Base-by-base conservation (phyloP, 1,140 invertebrate genomes). In the Idris sp. region DNA sequence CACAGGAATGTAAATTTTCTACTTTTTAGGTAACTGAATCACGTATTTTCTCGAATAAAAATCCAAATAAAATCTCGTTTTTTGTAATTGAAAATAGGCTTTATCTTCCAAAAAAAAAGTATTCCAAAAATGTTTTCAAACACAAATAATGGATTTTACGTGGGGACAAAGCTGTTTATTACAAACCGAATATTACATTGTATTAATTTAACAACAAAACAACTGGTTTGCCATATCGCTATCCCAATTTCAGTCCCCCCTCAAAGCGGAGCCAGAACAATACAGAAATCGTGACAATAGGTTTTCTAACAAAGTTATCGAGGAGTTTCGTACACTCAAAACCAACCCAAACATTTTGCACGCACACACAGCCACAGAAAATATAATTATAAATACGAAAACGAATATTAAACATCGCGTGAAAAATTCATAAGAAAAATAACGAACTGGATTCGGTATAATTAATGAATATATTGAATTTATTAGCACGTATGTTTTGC, bases 391-490 rank as follows among this genome's bases (percentile, higher is more conserved):
- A 61, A 56, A 19, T 49, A 61, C 41, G 61, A 74, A 67, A 74
- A 74, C 54, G 62, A 58, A 73, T 65, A 73, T 74, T 67, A 62
- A 62, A 61, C 62, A 49, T 74, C 56, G 71, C 71, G 71, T 74
- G 71, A 67, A 74, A 74, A 74, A 68, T 74, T 54, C 71, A 74
- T 74, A 67, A 62, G 71, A 62, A 74, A 68, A 74, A 67, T 74
- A 74, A 74, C 62, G 62, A 74, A 67, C 62, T 74, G 61, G 68
- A 74, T 74, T 74, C 41, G 62, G n/a, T n/a, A n/a, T 74, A 74
- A 74, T 74, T 74, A 74, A 74, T 74, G 62, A 74, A 61, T 62
- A 62, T 67, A 74, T 74, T 74, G 71, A 74, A 74, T 67, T 68
- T 68, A 74, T 54, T 68, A 43, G 71, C 71, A 74, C 48, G 71